Evolutionary conservation across 2,888 invertebrate genomes (phyloP), one percentile per base, ranked within the genome.

Genomic region (Phytoseiulus persimilis): DNA sequence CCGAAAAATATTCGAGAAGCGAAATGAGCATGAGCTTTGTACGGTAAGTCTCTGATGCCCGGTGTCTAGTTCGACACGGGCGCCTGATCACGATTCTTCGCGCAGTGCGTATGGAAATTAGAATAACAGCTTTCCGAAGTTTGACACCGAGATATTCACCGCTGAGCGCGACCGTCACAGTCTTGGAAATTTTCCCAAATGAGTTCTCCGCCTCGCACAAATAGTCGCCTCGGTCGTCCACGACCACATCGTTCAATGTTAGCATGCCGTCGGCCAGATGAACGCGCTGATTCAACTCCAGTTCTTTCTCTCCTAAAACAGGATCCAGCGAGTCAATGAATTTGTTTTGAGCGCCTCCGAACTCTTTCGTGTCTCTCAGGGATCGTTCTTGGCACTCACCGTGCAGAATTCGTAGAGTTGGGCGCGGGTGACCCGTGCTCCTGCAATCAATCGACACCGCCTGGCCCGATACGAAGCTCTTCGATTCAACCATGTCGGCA

Each of bases 151-250:
- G 31, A 32, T 84, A 31, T 84, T 84, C 33, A 84, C 84, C 84
- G 31, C 84, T 84, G 14, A 84, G 31, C 31, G 84, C 23, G n/a
- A 84, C 33, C 18, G 31, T 32, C 84, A 84, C 23, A 3, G 84
- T n/a, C 9, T 84, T 84, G 32, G 32, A 33, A 31, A 84, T 84
- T 31, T 31, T 84, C 31, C 84, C 84, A 23, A 84, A 84, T 3
- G 33, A 32, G 31, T 84, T 84, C 31, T 84, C 84, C 23, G 84
- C 84, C 9, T 32, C 84, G 33, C 84, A 84, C 23, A 33, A 32
- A 31, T 84, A 84, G 32, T 84, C 84, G 84, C 84, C 84, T n/a
- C 31, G 32, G 84, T 84, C 84, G 5, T 32, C 84, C 18, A 33
- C 3, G 23, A 18, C 31, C 31, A 84, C 84, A n/a, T 33, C 32